Evolutionary conservation across 2,797 vertebrate species (phyloP).

Genomic region (Hyperoplus lanceolatus): DNA sequence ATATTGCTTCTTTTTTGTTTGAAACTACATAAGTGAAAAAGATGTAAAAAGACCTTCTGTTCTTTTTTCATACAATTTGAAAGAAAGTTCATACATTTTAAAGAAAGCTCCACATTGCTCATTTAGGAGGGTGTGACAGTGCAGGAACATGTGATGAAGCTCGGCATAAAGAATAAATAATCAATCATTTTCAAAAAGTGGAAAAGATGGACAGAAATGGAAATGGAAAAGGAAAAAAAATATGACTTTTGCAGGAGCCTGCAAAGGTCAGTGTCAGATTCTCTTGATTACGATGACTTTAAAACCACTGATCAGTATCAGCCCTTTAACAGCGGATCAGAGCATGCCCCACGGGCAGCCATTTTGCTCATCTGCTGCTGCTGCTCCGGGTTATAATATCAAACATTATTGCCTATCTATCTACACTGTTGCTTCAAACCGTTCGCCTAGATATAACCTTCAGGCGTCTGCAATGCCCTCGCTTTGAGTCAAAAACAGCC

Average conservation of each 20-base stretch:
- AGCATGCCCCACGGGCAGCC: slow-evolving; percentile 2
- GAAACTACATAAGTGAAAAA: not conserved
- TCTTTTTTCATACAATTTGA: not conserved
- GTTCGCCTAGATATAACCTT: slow-evolving; percentile 42
- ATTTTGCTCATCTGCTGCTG: slow-evolving; percentile 32
- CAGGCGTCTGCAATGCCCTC: slow-evolving; percentile 19
- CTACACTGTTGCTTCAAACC: slow-evolving; percentile 19
- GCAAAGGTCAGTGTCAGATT: not conserved
- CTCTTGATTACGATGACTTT: slow-evolving; percentile 7
- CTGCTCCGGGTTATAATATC: slow-evolving; percentile 56
- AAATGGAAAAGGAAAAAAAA: not conserved
- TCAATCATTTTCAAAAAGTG: not conserved
- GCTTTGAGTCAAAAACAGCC: slow-evolving; percentile 39
- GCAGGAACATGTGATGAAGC: not conserved
- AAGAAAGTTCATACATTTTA: not conserved
- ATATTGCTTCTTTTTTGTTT: not conserved
- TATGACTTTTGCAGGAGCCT: slow-evolving; percentile 1
- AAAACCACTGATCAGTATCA: slow-evolving; percentile 23
- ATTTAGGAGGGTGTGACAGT: not conserved
- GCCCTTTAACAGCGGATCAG: not conserved
- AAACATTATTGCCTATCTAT: slow-evolving; percentile 47
- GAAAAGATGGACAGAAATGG: not conserved
- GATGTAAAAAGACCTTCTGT: not conserved
- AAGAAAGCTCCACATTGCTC: not conserved
- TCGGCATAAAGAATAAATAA: slow-evolving; percentile 1